These are phyloP conservation scores for Drosophila anomalata DNA, from an alignment of 2,888 invertebrate genomes.

Conservation along the genomic window DNA sequence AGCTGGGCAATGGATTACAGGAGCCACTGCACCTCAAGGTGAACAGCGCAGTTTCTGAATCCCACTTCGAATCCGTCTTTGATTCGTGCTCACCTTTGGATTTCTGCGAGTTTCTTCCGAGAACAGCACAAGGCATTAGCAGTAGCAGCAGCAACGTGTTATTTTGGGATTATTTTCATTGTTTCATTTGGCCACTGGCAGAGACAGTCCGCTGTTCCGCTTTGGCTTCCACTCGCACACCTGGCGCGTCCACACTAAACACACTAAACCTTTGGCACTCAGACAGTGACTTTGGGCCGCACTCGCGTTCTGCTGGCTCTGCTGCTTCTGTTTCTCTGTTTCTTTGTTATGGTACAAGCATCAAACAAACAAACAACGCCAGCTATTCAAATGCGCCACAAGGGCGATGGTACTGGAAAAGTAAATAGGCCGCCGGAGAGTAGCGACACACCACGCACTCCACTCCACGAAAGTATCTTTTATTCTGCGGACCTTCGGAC, in stretches of 20 bases:
- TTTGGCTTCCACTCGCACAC: slow-evolving; percentile 15
- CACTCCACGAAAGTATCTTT: slow-evolving; percentile 2
- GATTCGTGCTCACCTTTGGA: slow-evolving; percentile 30
- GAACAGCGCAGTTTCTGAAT: slow-evolving; percentile 20
- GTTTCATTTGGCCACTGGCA: slow-evolving; percentile 32
- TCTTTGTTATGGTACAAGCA: slow-evolving; percentile 26
- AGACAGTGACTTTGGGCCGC: slow-evolving; percentile 7
- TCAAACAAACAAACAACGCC: slow-evolving; percentile 34
- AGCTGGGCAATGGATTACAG: slow-evolving; percentile 20
- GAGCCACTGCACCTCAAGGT: slow-evolving; percentile 3
- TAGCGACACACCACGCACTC: slow-evolving; percentile 3
- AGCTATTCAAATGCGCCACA: slow-evolving; percentile 22
- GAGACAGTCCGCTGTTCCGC: slow-evolving; percentile 15
- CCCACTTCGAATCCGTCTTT: not conserved
- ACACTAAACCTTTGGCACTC: slow-evolving; percentile 10
- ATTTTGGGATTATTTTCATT: slow-evolving; percentile 35
- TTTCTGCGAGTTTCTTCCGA: slow-evolving; percentile 27
- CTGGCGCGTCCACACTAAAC: slow-evolving; percentile 11
- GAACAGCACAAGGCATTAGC: slow-evolving; percentile 22
- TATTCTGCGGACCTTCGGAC: not conserved
- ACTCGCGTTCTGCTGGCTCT: slow-evolving; percentile 5
- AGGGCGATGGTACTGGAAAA: slow-evolving; percentile 12
- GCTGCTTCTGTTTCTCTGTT: too few relatives aligned
- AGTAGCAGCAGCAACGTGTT: slow-evolving; percentile 37
- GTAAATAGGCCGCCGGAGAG: slow-evolving; percentile 1